Percentiles rank a stretch among this genome's conserved stretches.
Evolutionary conservation across 2,113 vertebrate genomes (phyloP).

Genomic region (Lamprologus callipterus): DNA sequence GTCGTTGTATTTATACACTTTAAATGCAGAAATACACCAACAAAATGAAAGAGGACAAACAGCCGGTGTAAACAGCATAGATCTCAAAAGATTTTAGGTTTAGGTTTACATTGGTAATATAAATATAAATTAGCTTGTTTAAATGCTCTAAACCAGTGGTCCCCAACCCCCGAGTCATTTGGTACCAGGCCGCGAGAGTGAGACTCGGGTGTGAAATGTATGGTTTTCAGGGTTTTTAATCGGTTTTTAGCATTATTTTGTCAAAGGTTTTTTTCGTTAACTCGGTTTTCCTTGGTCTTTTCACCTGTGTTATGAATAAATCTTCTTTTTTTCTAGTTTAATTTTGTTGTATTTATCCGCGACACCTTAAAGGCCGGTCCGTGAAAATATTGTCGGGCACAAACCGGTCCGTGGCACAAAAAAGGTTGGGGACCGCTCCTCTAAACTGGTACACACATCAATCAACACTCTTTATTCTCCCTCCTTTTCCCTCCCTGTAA

Average conservation of each 20-base stretch:
- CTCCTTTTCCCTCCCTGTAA: neutral
- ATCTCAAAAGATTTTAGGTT: neutral
- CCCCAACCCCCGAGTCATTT: rapidly evolving
- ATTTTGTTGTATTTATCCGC: rapidly evolving
- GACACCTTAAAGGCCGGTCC: rapidly evolving
- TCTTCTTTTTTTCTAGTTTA: rapidly evolving
- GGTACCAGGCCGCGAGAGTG: rapidly evolving
- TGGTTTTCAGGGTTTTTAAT: rapidly evolving
- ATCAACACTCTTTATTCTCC: neutral
- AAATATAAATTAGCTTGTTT: neutral
- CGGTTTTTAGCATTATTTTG: rapidly evolving
- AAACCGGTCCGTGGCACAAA: rapidly evolving
- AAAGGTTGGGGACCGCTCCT: rapidly evolving
- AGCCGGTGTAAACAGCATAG: neutral
- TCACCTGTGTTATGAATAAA: neutral
- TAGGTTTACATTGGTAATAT: neutral
- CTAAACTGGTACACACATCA: neutral
- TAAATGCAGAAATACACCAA: neutral
- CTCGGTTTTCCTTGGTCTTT: rapidly evolving
- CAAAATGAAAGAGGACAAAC: neutral
- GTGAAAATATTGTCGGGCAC: neutral
- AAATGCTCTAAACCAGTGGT: rapidly evolving
- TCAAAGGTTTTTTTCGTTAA: rapidly evolving
- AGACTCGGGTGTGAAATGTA: neutral
- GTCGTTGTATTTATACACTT: rapidly evolving